phyloP scores from a whole-genome alignment of 2,888 invertebrate genomes.

The Capitulum mitella region DNA sequence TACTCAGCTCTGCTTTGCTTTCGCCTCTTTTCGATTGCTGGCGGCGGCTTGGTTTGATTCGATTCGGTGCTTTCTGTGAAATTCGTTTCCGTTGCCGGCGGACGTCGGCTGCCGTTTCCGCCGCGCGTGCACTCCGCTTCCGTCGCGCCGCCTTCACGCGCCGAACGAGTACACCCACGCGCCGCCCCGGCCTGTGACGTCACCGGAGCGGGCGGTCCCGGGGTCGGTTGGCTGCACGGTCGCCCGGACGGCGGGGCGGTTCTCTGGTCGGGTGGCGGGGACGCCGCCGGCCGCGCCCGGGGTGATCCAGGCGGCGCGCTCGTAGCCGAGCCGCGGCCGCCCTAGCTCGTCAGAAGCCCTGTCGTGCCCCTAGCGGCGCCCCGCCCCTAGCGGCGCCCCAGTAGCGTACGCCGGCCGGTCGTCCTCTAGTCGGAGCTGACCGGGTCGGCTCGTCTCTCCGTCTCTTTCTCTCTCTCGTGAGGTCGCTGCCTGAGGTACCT shows the following conservation, averaged over 20 bases:
- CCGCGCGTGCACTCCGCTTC: background rate
- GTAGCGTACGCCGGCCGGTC: too few species aligned
- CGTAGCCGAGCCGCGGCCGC: background rate
- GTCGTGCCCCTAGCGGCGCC: too few species aligned
- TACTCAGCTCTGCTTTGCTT: background rate
- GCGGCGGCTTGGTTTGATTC: background rate
- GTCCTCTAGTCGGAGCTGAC: too few species aligned
- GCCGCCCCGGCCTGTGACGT: too few species aligned
- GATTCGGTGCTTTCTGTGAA: background rate
- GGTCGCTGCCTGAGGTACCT: conserved; percentile 5
- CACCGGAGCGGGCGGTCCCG: too few species aligned
- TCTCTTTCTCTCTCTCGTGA: too few species aligned
- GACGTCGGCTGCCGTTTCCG: background rate
- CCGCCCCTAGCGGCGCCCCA: too few species aligned
- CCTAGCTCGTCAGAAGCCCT: background rate
- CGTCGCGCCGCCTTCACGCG: too few species aligned
- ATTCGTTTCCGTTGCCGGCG: background rate
- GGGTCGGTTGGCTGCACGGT: too few species aligned
- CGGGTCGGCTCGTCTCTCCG: too few species aligned
- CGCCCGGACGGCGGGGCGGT: background rate
- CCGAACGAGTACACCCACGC: too few species aligned
- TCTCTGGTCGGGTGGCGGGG: background rate
- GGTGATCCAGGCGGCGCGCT: background rate
- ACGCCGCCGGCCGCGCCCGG: background rate
- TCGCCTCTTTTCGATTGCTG: background rate